Conservation (phyloP, 1,140 invertebrate genomes). For the Adelges cooleyi region DNA sequence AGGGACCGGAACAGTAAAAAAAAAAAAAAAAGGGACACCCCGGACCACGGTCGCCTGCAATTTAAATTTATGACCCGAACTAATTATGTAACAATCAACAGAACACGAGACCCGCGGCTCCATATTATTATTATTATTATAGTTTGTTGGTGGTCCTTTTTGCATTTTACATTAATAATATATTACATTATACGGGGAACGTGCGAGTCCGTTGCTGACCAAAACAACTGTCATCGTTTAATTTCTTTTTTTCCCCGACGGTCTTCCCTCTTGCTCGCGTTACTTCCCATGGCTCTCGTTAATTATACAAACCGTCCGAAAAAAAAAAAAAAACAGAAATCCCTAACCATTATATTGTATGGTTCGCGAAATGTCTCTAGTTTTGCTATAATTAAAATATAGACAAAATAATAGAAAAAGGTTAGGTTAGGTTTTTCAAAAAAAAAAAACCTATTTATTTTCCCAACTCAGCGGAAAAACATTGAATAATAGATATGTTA, state of each 20-base stretch:
- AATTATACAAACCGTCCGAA: too few species aligned
- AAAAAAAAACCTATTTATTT: too few species aligned
- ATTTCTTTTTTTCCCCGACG: neutral
- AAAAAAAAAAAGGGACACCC: conserved; percentile 2
- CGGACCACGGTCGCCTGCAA: neutral
- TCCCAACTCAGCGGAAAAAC: too few species aligned
- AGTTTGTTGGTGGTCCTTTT: conserved; percentile 7
- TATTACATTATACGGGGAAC: neutral
- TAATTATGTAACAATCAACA: conserved; percentile 26
- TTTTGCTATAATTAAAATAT: too few species aligned
- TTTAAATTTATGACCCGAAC: conserved; percentile 23
- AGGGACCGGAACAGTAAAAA: neutral
- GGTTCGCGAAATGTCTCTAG: too few species aligned
- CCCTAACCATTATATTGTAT: too few species aligned
- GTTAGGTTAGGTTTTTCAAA: too few species aligned
- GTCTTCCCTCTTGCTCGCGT: too few species aligned
- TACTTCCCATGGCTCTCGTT: too few species aligned
- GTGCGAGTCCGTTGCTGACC: neutral
- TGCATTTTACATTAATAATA: neutral
- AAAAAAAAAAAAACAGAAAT: too few species aligned
- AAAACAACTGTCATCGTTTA: conserved; percentile 20
- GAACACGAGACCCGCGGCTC: conserved; percentile 13
- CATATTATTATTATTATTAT: neutral
- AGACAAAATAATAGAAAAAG: too few species aligned
- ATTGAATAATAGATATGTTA: too few species aligned